phyloP scores from a whole-genome alignment of 2,797 vertebrate genomes.

The Cossypha polioptera region DNA sequence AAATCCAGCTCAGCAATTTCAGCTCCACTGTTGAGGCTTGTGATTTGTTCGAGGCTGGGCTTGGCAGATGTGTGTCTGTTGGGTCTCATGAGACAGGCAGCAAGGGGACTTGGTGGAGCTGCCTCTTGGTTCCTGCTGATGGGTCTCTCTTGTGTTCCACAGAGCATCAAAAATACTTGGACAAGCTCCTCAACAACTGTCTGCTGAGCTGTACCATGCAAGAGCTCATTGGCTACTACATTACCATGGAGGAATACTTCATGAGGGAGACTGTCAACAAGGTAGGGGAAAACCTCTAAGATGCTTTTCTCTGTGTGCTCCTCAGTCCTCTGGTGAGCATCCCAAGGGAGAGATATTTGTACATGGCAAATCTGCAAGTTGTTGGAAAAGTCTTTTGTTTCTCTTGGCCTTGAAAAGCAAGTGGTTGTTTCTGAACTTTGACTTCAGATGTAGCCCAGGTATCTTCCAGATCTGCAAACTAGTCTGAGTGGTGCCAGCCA shows the following conservation, averaged over 20 bases:
- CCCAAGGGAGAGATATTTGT: background rate
- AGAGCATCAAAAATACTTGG: constrained; percentile 91
- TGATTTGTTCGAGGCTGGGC: background rate
- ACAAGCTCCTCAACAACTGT: constrained; percentile 92
- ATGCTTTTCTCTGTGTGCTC: background rate
- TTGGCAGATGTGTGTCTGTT: background rate
- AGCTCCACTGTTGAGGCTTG: background rate
- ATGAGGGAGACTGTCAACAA: constrained; percentile 98
- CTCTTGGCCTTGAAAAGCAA: background rate
- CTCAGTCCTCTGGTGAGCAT: background rate
- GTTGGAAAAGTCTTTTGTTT: background rate
- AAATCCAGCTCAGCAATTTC: background rate
- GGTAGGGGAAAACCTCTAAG: constrained; percentile 71
- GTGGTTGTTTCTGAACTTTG: background rate
- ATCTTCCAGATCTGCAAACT: background rate
- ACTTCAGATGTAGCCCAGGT: background rate
- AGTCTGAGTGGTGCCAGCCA: background rate
- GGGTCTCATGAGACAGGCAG: background rate
- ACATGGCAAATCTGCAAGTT: background rate
- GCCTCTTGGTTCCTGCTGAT: background rate
- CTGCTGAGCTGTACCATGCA: constrained; percentile 92
- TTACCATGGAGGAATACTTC: constrained; percentile 99
- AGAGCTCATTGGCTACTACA: constrained; percentile 95
- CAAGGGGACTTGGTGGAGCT: background rate
- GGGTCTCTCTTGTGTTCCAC: constrained; percentile 1